These are phyloP conservation scores for Mesembrinibis cayennensis DNA, from an alignment of 2,113 vertebrate species.

Conservation along the genomic window DNA sequence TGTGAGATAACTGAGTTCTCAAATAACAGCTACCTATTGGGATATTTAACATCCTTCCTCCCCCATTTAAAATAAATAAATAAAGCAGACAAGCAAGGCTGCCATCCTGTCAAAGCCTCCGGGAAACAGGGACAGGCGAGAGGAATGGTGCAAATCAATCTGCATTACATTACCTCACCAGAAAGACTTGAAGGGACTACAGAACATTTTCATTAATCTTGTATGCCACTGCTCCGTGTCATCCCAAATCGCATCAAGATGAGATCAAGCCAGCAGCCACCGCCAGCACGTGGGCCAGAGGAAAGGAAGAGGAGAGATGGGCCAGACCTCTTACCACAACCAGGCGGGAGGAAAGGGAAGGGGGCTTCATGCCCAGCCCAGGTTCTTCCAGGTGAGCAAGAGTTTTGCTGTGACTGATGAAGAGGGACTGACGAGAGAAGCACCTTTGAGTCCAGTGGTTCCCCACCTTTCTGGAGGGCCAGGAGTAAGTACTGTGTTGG, in stretches of 20 bases:
- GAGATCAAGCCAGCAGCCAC: neutral
- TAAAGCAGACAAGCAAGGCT: neutral
- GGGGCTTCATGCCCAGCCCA: neutral
- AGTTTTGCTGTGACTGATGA: neutral
- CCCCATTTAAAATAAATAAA: slow-evolving; percentile 9
- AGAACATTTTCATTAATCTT: slow-evolving; percentile 42
- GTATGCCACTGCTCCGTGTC: neutral
- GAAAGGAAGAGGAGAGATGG: neutral
- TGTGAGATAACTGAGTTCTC: neutral
- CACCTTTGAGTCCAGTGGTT: neutral
- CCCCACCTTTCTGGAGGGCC: neutral
- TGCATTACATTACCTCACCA: slow-evolving; percentile 34
- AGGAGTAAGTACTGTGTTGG: accelerated
- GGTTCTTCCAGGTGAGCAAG: neutral
- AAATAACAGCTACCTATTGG: neutral
- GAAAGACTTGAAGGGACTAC: neutral
- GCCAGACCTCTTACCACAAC: neutral
- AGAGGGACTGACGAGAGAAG: neutral
- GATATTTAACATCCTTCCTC: neutral
- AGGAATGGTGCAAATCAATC: slow-evolving; percentile 37
- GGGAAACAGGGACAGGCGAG: neutral
- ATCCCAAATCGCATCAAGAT: neutral
- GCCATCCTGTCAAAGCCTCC: neutral
- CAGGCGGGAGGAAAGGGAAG: neutral
- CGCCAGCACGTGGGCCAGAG: accelerated